Conservation (phyloP, 92 coral and sea anemone species). For the Blastomussa wellsi region DNA sequence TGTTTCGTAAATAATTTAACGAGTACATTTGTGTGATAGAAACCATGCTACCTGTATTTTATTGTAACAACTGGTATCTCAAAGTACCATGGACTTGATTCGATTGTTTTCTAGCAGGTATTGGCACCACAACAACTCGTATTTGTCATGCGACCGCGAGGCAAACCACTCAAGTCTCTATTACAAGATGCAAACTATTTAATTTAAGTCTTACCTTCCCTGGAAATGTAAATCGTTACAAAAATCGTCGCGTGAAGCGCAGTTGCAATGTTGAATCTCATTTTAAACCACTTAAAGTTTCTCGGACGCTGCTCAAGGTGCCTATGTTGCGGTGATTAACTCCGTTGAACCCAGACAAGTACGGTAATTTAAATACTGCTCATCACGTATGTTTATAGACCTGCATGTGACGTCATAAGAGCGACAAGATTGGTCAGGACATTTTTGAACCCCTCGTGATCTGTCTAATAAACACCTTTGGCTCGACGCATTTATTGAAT, state of each 20-base stretch:
- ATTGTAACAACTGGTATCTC: background rate
- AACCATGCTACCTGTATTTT: background rate
- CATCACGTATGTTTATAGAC: background rate
- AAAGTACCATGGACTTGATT: background rate
- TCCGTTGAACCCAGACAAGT: background rate
- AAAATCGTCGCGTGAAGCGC: background rate
- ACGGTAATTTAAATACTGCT: background rate
- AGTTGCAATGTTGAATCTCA: slow-evolving; percentile 16
- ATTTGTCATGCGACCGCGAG: background rate
- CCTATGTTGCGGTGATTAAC: background rate
- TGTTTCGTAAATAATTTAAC: slow-evolving; percentile 1
- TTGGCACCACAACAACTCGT: background rate
- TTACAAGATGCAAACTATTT: background rate
- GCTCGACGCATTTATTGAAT: background rate
- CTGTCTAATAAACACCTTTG: background rate
- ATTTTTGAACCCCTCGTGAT: background rate
- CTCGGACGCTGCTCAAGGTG: background rate
- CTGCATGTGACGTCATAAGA: background rate
- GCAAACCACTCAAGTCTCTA: background rate
- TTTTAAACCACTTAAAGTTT: background rate
- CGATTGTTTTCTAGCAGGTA: background rate
- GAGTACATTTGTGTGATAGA: background rate
- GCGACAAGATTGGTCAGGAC: background rate
- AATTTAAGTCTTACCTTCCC: slow-evolving; percentile 24
- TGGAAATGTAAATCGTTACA: slow-evolving; percentile 6